phyloP scores from a whole-genome alignment of 2,113 vertebrate genomes.

The Sphyrna mokarran region DNA sequence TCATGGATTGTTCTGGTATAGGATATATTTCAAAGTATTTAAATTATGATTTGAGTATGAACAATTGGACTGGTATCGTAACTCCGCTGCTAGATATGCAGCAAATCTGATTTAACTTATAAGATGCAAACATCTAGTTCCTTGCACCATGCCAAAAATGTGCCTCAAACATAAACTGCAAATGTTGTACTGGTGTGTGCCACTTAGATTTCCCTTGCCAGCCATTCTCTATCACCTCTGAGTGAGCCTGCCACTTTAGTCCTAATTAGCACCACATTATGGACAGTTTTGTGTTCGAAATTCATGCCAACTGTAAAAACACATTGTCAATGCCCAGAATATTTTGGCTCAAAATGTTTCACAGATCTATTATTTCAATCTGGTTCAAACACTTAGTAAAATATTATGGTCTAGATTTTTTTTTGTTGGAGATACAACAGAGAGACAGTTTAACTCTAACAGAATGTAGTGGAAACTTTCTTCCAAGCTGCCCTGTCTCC shows the following conservation, averaged over 20 bases:
- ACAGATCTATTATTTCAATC: slow-evolving; percentile 21
- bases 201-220: not conserved
- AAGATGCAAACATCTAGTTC: not conserved
- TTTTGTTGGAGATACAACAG: slow-evolving; percentile 5
- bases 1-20: not conserved
- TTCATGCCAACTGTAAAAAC: slow-evolving; percentile 18
- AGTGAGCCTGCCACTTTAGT: slow-evolving; percentile 9
- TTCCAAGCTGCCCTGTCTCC: no score
- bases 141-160: not conserved
- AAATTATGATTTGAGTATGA: not conserved
- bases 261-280: slow-evolving; percentile 28
- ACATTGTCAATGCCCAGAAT: slow-evolving; percentile 17
- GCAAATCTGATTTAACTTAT: not conserved
- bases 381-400: slow-evolving; percentile 3
- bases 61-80: not conserved
- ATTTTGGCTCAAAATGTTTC: slow-evolving; percentile 21
- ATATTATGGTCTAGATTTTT: slow-evolving; percentile 29
- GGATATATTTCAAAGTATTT: slow-evolving; percentile 4
- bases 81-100: not conserved
- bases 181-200: not conserved
- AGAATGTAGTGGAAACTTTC: not conserved
- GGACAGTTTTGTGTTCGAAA: slow-evolving; percentile 17
- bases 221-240: not conserved
- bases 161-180: slow-evolving; percentile 4
- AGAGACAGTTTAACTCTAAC: not conserved